Evolutionary conservation across 2,888 invertebrate genomes (phyloP), one percentile per base, ranked within the genome.

Genomic region (Parochlus steinenii): DNA sequence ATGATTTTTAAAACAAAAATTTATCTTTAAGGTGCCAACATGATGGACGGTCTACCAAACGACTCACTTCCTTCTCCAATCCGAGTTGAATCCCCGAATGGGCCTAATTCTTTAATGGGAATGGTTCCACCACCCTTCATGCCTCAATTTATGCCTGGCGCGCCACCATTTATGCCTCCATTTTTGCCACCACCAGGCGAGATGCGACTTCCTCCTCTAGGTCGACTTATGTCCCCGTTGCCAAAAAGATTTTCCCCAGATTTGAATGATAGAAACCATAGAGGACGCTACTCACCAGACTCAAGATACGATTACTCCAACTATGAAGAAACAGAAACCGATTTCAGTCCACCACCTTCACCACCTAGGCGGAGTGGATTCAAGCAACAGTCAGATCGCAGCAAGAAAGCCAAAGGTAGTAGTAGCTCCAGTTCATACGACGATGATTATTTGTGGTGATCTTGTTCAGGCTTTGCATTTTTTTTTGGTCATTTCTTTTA

Each of bases 301-400:
- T 56, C 56, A 38, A 55, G 62, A 32, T 63, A 60, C 47, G 57
- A 61, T 43, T 60, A 63, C n/a, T 61, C 59, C 39, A 55, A 55
- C 34, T 50, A 52, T 37, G 49, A 62, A 27, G 62, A 63, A 46
- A 54, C 57, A 10, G 71, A 69, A 46, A 69, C 74, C 10, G 76
- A 76, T 48, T 69, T 69, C 46, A 69, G 70, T 56, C 72, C 73
- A 3, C 70, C 71, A 44, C 57, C 72, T 2, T 52, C 17, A n/a
- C 66, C 33, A 48, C 54, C 25, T 58, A 59, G 38, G 53, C 55
- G 38, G 56, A 58, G 24, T 60, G 64, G 25, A 51, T 56, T 33
- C 59, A 66, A 39, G 61, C 61, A 50, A 56, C 58, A 19, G 47
- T 57, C 37, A 54, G 54, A 44, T 62, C 61, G 36, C n/a, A 36